A percentile compares a stretch with the other conserved stretches of the same genome.
These are phyloP conservation scores for Rhabdomys dilectus DNA, from an alignment of 2,113 vertebrate species.

Conservation along the genomic window DNA sequence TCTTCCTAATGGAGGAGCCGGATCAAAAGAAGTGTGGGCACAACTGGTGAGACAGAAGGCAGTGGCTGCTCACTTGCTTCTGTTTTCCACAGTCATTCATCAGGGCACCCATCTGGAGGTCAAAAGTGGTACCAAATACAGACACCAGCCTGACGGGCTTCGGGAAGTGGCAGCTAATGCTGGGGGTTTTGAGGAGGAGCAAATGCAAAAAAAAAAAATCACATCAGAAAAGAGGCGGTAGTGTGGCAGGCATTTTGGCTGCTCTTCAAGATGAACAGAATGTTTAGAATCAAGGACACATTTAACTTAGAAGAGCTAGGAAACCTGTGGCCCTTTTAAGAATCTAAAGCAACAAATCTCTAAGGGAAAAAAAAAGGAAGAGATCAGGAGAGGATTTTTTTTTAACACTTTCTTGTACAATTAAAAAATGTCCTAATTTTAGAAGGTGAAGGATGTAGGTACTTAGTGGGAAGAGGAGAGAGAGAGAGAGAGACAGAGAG, in stretches of 20 bases:
- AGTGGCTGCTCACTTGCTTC: not conserved
- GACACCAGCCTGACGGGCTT: not conserved
- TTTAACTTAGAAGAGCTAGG: constrained; percentile 30
- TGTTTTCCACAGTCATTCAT: constrained; percentile 40
- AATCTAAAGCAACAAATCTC: constrained; percentile 19
- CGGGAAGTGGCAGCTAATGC: constrained; percentile 47
- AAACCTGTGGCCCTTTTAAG: not conserved
- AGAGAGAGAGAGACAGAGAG: no score
- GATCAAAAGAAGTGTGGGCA: not conserved
- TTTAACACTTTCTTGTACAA: not conserved
- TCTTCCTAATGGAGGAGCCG: not conserved
- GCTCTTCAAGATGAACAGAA: constrained; percentile 35
- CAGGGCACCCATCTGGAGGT: constrained; percentile 34
- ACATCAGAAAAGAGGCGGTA: not conserved
- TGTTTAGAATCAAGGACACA: constrained; percentile 66
- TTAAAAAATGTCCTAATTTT: not conserved
- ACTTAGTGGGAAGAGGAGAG: not conserved
- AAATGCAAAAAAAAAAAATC: constrained; percentile 47
- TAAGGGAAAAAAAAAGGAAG: not conserved
- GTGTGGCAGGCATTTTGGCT: not conserved
- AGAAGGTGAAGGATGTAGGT: not conserved
- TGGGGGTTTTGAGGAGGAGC: constrained; percentile 11
- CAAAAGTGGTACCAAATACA: constrained; percentile 22
- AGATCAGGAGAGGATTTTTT: not conserved
- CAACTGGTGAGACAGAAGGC: not conserved